A percentile compares a stretch with the other conserved stretches of the same genome.
These are phyloP conservation scores for Cardiocondyla obscurior DNA, from an alignment of 1,140 invertebrate genomes.

Conservation along the genomic window DNA sequence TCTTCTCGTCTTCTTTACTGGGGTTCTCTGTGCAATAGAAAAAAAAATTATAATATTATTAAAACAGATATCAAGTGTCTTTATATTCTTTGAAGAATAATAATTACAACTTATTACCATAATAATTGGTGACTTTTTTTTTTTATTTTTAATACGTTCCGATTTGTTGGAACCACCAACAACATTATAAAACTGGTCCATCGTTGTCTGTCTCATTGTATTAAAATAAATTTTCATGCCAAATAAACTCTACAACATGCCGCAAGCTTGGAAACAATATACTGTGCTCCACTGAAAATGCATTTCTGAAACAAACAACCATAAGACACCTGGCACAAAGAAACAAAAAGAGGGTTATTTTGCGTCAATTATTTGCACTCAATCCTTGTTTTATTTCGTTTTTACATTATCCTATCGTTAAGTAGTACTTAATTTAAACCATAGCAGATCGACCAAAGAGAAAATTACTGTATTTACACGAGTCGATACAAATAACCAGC, in stretches of 20 bases:
- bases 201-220: conserved; percentile 28
- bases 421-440: conserved; percentile 37
- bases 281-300: neutral
- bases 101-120: conserved; percentile 30
- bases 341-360: conserved; percentile 8
- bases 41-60: neutral
- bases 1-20: neutral
- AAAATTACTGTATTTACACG: conserved; percentile 50
- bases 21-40: neutral
- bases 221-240: neutral
- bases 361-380: conserved; percentile 3
- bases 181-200: conserved; percentile 55
- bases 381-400: conserved; percentile 40
- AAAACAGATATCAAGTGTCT: neutral
- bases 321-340: neutral
- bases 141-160: neutral
- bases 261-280: neutral
- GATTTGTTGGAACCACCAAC: neutral
- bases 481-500: conserved; percentile 17
- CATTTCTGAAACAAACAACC: neutral
- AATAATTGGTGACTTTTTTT: too few species aligned
- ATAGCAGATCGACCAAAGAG: conserved; percentile 19
- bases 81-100: neutral
- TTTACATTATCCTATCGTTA: conserved; percentile 46
- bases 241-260: neutral